Conservation (phyloP, 1,140 invertebrate genomes). For the Agrypnia vestita region DNA sequence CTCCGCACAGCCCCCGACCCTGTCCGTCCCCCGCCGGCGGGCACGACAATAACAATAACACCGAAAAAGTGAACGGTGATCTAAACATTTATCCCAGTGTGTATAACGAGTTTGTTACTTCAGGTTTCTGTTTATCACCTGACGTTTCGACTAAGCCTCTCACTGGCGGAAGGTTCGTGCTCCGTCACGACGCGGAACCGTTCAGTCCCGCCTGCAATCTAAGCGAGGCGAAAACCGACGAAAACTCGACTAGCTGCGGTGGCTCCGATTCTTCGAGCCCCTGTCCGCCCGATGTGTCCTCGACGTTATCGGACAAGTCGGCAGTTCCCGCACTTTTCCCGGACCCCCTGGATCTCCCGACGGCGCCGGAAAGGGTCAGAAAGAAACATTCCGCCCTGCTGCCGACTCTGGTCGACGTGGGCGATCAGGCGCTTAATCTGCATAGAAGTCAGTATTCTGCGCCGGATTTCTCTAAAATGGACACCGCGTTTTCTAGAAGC, state of each 20-base stretch:
- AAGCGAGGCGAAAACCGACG: conserved; percentile 14
- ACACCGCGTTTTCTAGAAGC: conserved; percentile 47
- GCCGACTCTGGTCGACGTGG: neutral
- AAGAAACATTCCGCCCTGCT: conserved; percentile 29
- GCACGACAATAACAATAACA: conserved; percentile 42
- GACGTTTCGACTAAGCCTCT: neutral
- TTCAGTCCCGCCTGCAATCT: conserved; percentile 44
- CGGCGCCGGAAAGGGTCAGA: conserved; percentile 35
- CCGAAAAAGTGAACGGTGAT: conserved; percentile 32
- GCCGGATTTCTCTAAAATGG: conserved; percentile 69
- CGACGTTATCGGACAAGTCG: neutral
- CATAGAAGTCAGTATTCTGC: conserved; percentile 65
- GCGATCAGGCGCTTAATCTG: conserved; percentile 11
- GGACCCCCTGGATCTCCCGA: conserved; percentile 2
- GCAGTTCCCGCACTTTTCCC: neutral
- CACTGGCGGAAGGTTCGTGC: conserved; percentile 14
- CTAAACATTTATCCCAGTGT: conserved; percentile 36
- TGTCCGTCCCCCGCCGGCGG: neutral
- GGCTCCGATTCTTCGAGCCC: conserved; percentile 3
- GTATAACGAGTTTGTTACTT: conserved; percentile 19
- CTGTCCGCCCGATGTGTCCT: conserved; percentile 17
- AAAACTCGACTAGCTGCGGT: neutral
- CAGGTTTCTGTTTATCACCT: neutral
- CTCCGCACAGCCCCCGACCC: no score
- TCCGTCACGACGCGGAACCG: conserved; percentile 51